These are phyloP conservation scores for Acrobasis repandana DNA, from an alignment of 2,888 invertebrate genomes.

Conservation along the genomic window DNA sequence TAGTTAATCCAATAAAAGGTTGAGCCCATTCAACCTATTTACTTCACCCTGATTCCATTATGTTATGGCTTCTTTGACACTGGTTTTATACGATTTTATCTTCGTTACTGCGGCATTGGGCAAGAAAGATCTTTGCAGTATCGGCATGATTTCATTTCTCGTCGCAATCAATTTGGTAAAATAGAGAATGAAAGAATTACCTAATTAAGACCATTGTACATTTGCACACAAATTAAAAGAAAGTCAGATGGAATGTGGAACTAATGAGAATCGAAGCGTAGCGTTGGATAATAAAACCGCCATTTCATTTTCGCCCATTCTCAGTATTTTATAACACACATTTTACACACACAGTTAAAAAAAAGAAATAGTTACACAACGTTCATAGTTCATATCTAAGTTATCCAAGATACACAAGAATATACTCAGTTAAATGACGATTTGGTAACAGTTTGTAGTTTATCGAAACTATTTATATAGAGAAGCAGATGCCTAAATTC, in stretches of 20 bases:
- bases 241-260: slow-evolving; percentile 2
- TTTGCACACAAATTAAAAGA: background rate
- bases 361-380: background rate
- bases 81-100: slow-evolving; percentile 43
- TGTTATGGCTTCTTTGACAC: slow-evolving; percentile 58
- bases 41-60: slow-evolving; percentile 46
- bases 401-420: background rate
- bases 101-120: slow-evolving; percentile 20
- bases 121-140: slow-evolving; percentile 21
- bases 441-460: background rate
- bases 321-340: background rate
- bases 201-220: slow-evolving; percentile 1
- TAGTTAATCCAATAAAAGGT: slow-evolving; percentile 66
- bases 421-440: background rate
- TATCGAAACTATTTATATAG: background rate
- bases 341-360: too few relatives aligned
- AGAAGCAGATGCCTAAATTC: background rate
- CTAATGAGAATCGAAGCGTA: background rate
- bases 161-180: background rate
- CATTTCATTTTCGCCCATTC: background rate
- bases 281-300: background rate
- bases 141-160: slow-evolving; percentile 6
- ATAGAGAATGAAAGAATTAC: background rate
- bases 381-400: background rate
- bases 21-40: slow-evolving; percentile 55